Percentiles rank a stretch among this genome's conserved stretches.
phyloP scores from a whole-genome alignment of 2,888 invertebrate genomes.

The Eupithecia centaureata region DNA sequence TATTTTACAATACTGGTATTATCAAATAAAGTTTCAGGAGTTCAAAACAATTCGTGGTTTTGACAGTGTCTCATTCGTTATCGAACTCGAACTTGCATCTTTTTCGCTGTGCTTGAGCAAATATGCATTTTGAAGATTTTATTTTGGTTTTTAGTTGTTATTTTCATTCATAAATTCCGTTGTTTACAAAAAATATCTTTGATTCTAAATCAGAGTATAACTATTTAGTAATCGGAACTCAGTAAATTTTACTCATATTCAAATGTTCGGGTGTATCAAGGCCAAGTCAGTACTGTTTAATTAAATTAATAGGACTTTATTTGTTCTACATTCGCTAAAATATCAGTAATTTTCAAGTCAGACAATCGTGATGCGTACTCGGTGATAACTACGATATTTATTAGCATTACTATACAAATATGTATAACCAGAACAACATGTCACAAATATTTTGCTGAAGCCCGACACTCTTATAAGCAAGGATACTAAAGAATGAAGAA shows the following conservation, averaged over 20 bases:
- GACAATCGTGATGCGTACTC: neutral
- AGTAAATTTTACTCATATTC: neutral
- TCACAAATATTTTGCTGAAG: neutral
- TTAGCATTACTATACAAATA: conserved; percentile 2
- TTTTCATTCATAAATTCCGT: no score
- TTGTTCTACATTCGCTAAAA: neutral
- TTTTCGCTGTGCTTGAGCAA: no score
- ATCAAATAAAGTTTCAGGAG: no score
- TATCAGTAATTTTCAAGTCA: conserved; percentile 1
- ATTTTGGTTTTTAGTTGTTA: no score
- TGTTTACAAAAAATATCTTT: neutral
- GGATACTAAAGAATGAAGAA: neutral
- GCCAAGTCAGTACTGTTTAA: neutral
- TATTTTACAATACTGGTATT: no score
- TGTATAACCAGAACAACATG: conserved; percentile 4
- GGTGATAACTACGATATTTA: conserved; percentile 9
- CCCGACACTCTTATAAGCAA: neutral
- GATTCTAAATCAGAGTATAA: neutral
- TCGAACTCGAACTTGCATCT: no score
- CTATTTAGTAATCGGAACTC: neutral
- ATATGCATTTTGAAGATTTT: no score
- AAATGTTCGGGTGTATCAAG: neutral
- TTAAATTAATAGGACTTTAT: neutral
- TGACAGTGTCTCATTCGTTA: no score
- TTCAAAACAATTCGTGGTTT: no score